These are phyloP conservation scores for Scatophagus argus DNA, from an alignment of 2,113 vertebrate genomes.

Conservation along the genomic window DNA sequence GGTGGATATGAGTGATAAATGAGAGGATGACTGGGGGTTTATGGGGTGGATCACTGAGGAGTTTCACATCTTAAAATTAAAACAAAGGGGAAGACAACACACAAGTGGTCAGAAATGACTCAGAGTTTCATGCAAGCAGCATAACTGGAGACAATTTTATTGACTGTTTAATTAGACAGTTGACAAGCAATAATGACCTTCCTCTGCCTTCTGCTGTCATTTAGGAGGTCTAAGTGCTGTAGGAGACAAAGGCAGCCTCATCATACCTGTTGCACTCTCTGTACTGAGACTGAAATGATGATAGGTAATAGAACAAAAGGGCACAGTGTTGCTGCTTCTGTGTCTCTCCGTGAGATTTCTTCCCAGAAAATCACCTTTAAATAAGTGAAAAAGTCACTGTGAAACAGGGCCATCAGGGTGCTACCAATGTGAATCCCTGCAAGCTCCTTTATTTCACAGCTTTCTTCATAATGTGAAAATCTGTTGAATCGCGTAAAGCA, in stretches of 20 bases:
- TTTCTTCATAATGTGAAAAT: constrained; percentile 40
- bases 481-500: constrained; percentile 24
- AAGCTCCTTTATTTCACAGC: constrained; percentile 47
- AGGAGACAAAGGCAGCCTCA: neutral
- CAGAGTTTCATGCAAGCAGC: neutral
- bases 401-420: constrained; percentile 27
- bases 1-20: neutral
- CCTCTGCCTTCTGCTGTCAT: constrained; percentile 26
- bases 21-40: neutral
- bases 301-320: neutral
- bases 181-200: constrained; percentile 13
- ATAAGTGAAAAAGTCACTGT: neutral
- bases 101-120: neutral
- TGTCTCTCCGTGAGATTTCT: neutral
- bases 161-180: constrained; percentile 11
- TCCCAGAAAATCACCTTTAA: neutral
- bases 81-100: neutral
- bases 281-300: neutral
- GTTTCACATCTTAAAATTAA: neutral
- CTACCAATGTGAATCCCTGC: neutral
- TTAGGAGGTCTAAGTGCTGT: neutral
- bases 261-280: neutral
- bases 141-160: neutral
- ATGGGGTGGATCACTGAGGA: no score
- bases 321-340: neutral